Evolutionary conservation across 1,140 invertebrate genomes (phyloP).

Genomic region (Pygmarrhopalites habei): DNA sequence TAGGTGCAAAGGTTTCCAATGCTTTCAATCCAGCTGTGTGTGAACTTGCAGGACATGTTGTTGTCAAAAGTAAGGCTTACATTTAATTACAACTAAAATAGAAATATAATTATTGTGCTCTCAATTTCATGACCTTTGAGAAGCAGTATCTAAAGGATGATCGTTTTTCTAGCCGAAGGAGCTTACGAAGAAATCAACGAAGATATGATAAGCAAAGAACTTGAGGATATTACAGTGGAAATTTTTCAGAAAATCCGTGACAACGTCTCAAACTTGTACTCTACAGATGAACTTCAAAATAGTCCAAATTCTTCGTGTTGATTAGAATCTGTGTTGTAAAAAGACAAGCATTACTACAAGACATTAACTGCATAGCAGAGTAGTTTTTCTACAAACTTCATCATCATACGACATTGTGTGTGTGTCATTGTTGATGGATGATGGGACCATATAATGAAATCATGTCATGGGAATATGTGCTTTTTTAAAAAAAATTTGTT

Average conservation of each 20-base stretch:
- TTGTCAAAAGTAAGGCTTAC: conserved; percentile 52
- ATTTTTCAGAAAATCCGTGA: not conserved
- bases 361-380: too few relatives aligned
- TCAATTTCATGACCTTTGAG: too few relatives aligned
- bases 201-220: not conserved
- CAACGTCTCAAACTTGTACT: not conserved
- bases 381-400: too few relatives aligned
- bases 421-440: too few relatives aligned
- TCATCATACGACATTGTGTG: too few relatives aligned
- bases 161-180: not conserved
- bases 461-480: too few relatives aligned
- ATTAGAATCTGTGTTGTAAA: not conserved
- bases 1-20: conserved; percentile 50
- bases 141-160: not conserved
- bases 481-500: too few relatives aligned
- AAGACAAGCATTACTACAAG: not conserved
- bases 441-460: too few relatives aligned
- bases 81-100: not conserved
- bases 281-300: not conserved
- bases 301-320: not conserved
- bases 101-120: not conserved
- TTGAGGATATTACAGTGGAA: not conserved
- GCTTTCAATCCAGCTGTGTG: conserved; percentile 56
- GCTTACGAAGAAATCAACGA: not conserved
- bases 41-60: conserved; percentile 61